Percentiles rank a stretch among this genome's conserved stretches.
These are phyloP conservation scores for Gortyna flavago DNA, from an alignment of 2,888 invertebrate genomes.

Conservation along the genomic window DNA sequence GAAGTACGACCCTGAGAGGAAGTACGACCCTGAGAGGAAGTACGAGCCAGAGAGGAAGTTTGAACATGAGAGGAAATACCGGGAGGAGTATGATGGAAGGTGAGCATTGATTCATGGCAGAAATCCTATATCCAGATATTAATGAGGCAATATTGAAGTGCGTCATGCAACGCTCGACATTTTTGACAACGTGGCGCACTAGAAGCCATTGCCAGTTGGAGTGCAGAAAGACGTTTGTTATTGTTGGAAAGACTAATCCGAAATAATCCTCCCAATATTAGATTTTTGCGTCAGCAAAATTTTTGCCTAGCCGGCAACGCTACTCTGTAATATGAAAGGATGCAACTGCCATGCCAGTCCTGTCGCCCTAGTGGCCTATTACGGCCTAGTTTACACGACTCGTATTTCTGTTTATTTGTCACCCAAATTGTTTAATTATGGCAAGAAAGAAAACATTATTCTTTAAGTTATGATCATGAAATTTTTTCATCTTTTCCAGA, in stretches of 20 bases:
- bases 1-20: slow-evolving; percentile 55
- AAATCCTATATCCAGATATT: neutral
- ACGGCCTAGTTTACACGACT: neutral
- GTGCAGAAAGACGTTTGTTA: neutral
- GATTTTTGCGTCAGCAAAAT: neutral
- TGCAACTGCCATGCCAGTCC: neutral
- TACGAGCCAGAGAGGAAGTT: slow-evolving; percentile 59
- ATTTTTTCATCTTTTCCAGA: slow-evolving; percentile 60
- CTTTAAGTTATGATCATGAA: neutral
- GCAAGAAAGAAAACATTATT: neutral
- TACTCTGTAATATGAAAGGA: neutral
- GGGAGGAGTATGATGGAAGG: slow-evolving; percentile 78
- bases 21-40: slow-evolving; percentile 11
- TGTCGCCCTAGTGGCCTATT: neutral
- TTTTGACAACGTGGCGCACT: neutral
- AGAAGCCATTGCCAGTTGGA: neutral
- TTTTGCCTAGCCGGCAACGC: neutral
- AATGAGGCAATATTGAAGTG: neutral
- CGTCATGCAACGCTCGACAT: neutral
- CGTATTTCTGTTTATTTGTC: neutral
- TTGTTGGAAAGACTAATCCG: neutral
- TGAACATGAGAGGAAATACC: slow-evolving; percentile 72
- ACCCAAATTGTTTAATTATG: neutral
- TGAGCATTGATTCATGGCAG: slow-evolving; percentile 40
- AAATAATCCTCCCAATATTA: neutral